Conservation (phyloP, 1,140 invertebrate genomes). For the Psix sp. region DNA sequence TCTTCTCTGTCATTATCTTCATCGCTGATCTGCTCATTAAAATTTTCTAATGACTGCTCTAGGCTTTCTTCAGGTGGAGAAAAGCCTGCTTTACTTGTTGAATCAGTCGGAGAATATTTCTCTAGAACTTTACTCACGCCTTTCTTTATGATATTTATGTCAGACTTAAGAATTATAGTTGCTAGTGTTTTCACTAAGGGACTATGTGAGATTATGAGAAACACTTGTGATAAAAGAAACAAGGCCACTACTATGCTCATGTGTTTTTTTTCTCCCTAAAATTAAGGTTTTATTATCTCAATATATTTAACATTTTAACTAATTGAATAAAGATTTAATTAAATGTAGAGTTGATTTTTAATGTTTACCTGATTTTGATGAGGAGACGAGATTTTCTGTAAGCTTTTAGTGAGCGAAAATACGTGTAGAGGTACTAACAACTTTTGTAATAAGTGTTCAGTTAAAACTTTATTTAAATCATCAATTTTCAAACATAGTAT, state of each 20-base stretch:
- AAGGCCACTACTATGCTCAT: slow-evolving; percentile 91
- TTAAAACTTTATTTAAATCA: slow-evolving; percentile 95
- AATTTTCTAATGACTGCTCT: slow-evolving; percentile 81
- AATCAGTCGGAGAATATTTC: slow-evolving; percentile 79
- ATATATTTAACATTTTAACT: neutral
- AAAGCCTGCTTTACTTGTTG: slow-evolving; percentile 70
- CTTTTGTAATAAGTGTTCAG: slow-evolving; percentile 95
- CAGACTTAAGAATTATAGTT: slow-evolving; percentile 90
- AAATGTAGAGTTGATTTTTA: too few species aligned
- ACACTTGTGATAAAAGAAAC: slow-evolving; percentile 97
- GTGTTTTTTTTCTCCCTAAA: slow-evolving; percentile 73
- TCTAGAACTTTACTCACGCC: slow-evolving; percentile 86
- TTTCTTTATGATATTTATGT: slow-evolving; percentile 83
- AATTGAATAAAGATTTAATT: too few species aligned
- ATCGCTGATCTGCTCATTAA: slow-evolving; percentile 61
- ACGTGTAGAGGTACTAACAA: slow-evolving; percentile 96
- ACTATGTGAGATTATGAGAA: slow-evolving; percentile 92
- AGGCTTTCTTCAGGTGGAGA: slow-evolving; percentile 80
- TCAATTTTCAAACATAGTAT: slow-evolving; percentile 95
- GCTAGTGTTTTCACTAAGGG: slow-evolving; percentile 92
- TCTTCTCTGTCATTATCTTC: slow-evolving; percentile 27
- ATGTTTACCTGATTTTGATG: slow-evolving; percentile 72
- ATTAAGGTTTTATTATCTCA: slow-evolving; percentile 3
- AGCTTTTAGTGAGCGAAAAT: slow-evolving; percentile 85
- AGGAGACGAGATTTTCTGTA: slow-evolving; percentile 52